Evolutionary conservation across 2,797 vertebrate genomes (phyloP).

Genomic region (Melanotaenia trifasciata): DNA sequence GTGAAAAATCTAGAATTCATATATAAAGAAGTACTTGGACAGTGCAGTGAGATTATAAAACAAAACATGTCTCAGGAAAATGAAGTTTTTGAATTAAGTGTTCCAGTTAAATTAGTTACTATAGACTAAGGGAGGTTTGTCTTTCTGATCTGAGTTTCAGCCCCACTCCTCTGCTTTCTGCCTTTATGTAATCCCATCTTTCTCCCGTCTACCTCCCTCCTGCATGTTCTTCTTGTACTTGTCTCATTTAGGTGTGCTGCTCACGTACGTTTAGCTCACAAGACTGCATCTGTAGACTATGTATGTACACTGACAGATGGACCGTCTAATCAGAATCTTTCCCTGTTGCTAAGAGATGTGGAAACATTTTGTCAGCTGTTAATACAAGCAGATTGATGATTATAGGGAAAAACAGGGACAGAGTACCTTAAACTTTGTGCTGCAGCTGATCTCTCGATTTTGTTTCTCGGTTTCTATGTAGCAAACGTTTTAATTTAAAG

Average conservation of each 20-base stretch:
- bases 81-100: too few relatives aligned
- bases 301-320: conserved; percentile 68
- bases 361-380: conserved; percentile 62
- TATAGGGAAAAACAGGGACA: conserved; percentile 32
- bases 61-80: not conserved
- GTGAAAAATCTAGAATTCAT: not conserved
- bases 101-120: too few relatives aligned
- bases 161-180: not conserved
- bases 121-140: not conserved
- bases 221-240: not conserved
- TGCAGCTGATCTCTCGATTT: not conserved
- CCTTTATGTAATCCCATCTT: not conserved
- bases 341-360: conserved; percentile 62
- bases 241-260: conserved; percentile 23
- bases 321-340: conserved; percentile 59
- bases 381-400: conserved; percentile 52
- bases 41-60: not conserved
- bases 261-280: conserved; percentile 30
- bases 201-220: not conserved
- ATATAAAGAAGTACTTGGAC: not conserved
- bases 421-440: conserved; percentile 12
- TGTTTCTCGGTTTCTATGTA: conserved; percentile 6
- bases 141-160: not conserved
- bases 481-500: not conserved
- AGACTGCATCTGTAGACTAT: conserved; percentile 51